Conservation (phyloP, 2,888 invertebrate species). For the Heliconius cydno region DNA sequence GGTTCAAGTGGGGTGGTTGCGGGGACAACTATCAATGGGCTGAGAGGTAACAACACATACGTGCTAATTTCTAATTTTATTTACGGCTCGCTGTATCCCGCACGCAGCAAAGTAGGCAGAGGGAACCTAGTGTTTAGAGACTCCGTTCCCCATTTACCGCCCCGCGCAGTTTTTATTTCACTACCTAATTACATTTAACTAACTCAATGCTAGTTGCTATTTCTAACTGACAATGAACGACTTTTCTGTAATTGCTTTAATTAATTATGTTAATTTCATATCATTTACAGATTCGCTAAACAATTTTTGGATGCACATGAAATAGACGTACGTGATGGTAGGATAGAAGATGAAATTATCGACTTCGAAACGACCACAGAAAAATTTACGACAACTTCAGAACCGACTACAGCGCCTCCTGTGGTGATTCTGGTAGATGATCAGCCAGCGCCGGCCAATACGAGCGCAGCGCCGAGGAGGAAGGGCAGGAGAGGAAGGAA, state of each 20-base stretch:
- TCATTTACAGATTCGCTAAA: slow-evolving; percentile 83
- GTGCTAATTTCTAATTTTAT: neutral
- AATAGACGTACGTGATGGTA: slow-evolving; percentile 77
- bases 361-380: slow-evolving; percentile 71
- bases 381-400: slow-evolving; percentile 56
- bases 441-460: slow-evolving; percentile 72
- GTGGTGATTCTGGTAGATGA: slow-evolving; percentile 77
- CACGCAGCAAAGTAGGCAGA: too few relatives aligned
- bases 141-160: too few relatives aligned
- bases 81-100: too few relatives aligned
- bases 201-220: neutral
- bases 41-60: slow-evolving; percentile 69
- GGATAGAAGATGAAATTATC: slow-evolving; percentile 63
- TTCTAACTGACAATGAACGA: neutral
- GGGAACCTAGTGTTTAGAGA: too few relatives aligned
- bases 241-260: neutral
- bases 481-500: slow-evolving; percentile 69
- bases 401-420: slow-evolving; percentile 68
- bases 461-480: slow-evolving; percentile 62
- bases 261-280: neutral
- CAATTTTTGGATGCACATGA: slow-evolving; percentile 88
- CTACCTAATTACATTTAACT: neutral
- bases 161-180: too few relatives aligned
- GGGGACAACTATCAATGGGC: slow-evolving; percentile 92
- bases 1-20: slow-evolving; percentile 94